phyloP scores from a whole-genome alignment of 2,888 invertebrate species.

The Harpagoxenus sublaevis region DNA sequence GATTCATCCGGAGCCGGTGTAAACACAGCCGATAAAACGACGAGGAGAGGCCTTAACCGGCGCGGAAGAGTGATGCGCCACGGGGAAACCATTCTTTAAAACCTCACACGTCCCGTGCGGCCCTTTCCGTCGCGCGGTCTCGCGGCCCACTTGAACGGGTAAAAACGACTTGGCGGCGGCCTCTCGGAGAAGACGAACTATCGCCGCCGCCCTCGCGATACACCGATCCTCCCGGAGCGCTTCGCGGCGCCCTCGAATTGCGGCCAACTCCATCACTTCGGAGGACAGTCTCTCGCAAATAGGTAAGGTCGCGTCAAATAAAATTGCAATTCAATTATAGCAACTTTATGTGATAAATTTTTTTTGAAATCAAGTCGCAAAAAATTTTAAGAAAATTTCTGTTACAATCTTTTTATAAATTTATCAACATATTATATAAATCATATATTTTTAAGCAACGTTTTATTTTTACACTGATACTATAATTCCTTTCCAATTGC shows the following conservation, averaged over 20 bases:
- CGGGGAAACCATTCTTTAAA: slow-evolving; percentile 83
- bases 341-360: background rate
- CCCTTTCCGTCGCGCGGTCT: slow-evolving; percentile 67
- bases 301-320: background rate
- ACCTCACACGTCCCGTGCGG: slow-evolving; percentile 71
- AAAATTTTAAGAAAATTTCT: background rate
- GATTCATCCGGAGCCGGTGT: slow-evolving; percentile 79
- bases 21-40: slow-evolving; percentile 82
- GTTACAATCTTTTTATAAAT: background rate
- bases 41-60: slow-evolving; percentile 75
- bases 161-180: slow-evolving; percentile 72
- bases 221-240: slow-evolving; percentile 10
- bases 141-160: slow-evolving; percentile 71
- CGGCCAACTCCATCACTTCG: background rate
- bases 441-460: background rate
- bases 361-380: background rate
- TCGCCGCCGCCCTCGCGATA: slow-evolving; percentile 49
- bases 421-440: background rate
- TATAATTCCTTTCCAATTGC: background rate
- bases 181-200: slow-evolving; percentile 70
- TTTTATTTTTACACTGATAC: background rate
- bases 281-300: background rate
- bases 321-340: background rate
- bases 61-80: slow-evolving; percentile 82
- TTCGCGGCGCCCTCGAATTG: background rate